Evolutionary conservation across 2,113 vertebrate species (phyloP).

Genomic region (Pontoporia blainvillei): DNA sequence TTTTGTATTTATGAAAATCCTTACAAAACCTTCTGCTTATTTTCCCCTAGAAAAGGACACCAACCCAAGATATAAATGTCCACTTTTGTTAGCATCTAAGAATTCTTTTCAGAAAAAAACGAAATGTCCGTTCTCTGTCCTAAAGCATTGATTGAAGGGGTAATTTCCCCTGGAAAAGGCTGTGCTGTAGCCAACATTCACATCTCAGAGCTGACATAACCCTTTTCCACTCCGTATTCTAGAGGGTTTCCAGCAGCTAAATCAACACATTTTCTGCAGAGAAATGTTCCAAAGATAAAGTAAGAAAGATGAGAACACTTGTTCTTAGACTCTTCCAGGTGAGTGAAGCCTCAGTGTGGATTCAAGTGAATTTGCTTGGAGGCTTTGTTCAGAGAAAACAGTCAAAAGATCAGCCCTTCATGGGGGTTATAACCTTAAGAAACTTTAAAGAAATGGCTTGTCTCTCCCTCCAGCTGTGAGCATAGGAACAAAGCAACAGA

Average conservation of each 20-base stretch:
- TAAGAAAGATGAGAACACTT: constrained; percentile 11
- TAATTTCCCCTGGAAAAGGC: neutral
- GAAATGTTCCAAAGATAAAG: constrained; percentile 19
- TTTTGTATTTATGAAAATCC: neutral
- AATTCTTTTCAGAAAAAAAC: neutral
- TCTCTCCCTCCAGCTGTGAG: neutral
- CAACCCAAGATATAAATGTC: neutral
- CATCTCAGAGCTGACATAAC: neutral
- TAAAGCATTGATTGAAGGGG: neutral
- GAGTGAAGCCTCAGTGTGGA: neutral
- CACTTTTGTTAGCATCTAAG: neutral
- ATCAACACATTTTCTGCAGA: constrained; percentile 21
- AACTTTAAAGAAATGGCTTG: neutral
- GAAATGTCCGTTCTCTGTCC: neutral
- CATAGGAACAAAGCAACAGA: neutral
- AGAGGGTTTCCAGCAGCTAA: neutral
- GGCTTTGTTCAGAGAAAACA: neutral
- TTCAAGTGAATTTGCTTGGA: constrained; percentile 23
- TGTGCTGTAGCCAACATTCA: neutral
- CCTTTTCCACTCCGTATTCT: neutral
- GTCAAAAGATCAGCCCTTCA: neutral
- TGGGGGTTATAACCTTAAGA: neutral
- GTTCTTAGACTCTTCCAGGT: neutral
- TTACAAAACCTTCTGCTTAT: neutral
- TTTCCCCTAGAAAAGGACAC: neutral